A percentile compares a stretch with the other conserved stretches of the same genome.
Conservation (phyloP, 2,888 invertebrate species). For the Anagyrus pseudococci region DNA sequence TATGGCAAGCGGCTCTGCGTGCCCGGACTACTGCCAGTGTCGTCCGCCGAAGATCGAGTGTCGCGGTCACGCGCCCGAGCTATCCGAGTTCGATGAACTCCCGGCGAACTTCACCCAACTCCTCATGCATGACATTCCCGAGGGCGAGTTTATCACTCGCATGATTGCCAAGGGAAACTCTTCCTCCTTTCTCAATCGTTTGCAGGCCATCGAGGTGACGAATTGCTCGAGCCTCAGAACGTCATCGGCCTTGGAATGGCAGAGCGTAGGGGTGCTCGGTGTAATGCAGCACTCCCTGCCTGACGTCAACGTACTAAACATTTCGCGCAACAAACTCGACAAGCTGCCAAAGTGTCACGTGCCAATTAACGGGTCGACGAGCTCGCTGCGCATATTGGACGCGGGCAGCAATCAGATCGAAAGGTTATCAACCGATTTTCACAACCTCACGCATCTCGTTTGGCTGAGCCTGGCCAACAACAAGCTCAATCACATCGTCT, state of each 20-base stretch:
- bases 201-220: slow-evolving; percentile 17
- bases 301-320: slow-evolving; percentile 43
- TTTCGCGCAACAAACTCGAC: slow-evolving; percentile 50
- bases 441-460: slow-evolving; percentile 62
- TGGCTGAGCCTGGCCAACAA: slow-evolving; percentile 76
- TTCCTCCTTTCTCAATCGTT: slow-evolving; percentile 40
- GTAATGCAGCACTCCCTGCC: neutral
- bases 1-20: slow-evolving; percentile 55
- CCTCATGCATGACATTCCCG: slow-evolving; percentile 35
- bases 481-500: slow-evolving; percentile 66
- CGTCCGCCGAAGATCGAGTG: slow-evolving; percentile 45
- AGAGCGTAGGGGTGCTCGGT: neutral
- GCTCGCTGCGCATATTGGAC: slow-evolving; percentile 65
- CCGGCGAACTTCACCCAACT: slow-evolving; percentile 37
- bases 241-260: slow-evolving; percentile 39
- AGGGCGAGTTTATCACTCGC: slow-evolving; percentile 44
- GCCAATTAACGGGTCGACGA: slow-evolving; percentile 54
- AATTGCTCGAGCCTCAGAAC: slow-evolving; percentile 26
- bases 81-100: slow-evolving; percentile 40
- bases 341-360: neutral
- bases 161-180: slow-evolving; percentile 42
- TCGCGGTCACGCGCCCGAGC: slow-evolving; percentile 41
- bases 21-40: slow-evolving; percentile 55
- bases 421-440: neutral
- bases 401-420: slow-evolving; percentile 14